Evolutionary conservation across 2,888 invertebrate species (phyloP).

Genomic region (Netelia melanura): DNA sequence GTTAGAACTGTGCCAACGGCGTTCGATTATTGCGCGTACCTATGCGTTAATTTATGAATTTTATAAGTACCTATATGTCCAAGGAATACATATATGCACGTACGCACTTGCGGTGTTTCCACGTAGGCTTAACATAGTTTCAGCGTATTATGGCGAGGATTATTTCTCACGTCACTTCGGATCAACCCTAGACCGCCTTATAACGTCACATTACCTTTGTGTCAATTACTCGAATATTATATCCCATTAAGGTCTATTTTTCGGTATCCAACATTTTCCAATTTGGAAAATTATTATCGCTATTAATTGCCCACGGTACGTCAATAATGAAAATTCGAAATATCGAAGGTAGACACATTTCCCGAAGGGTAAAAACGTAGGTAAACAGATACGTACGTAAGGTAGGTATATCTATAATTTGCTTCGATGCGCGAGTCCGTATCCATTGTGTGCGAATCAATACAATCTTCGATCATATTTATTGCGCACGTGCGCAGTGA

Average conservation of each 20-base stretch:
- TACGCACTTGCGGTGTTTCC: conserved; percentile 81
- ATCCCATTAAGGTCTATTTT: not conserved
- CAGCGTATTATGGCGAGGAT: conserved; percentile 80
- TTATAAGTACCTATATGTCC: conserved; percentile 73
- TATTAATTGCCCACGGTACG: too few relatives aligned
- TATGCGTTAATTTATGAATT: conserved; percentile 71
- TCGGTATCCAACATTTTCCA: too few relatives aligned
- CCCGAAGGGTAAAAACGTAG: too few relatives aligned
- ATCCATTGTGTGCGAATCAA: too few relatives aligned
- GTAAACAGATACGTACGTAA: too few relatives aligned
- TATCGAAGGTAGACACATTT: too few relatives aligned
- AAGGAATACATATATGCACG: conserved; percentile 72
- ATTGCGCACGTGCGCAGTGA: too few relatives aligned
- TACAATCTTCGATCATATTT: too few relatives aligned
- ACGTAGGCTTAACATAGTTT: conserved; percentile 80
- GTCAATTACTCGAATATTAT: conserved; percentile 43
- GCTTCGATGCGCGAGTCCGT: too few relatives aligned
- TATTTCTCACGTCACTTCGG: conserved; percentile 81
- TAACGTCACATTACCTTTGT: conserved; percentile 47
- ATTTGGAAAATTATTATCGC: too few relatives aligned
- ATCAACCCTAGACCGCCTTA: conserved; percentile 67
- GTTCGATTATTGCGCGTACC: conserved; percentile 26
- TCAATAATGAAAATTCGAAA: too few relatives aligned
- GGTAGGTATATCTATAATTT: too few relatives aligned
- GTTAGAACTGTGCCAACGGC: conserved; percentile 26